Base-by-base conservation (phyloP, 2,113 vertebrate species). In the Periophthalmodon schlosseri region DNA sequence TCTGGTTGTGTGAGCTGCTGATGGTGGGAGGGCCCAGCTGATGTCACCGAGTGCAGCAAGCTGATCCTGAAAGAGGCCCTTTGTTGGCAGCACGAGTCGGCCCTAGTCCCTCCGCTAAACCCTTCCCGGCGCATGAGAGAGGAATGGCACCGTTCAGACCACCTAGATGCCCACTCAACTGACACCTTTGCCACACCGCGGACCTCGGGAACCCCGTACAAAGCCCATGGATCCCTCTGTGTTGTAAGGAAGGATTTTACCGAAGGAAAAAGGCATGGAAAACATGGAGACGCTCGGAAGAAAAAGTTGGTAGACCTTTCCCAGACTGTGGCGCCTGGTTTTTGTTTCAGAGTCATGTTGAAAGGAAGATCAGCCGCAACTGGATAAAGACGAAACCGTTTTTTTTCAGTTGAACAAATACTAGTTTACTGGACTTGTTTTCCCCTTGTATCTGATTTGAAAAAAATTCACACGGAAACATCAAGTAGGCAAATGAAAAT, bases 401-500 rank as follows among this genome's bases (percentile, higher is more conserved):
- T 36, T 20, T 39, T 80, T 60, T 68, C 33, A 67, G 73, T 76
- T 65, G 81, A 77, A 89, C 79, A 83, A 71, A 82, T 87, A 75
- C 67, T 28, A 34, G 56, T 56, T 79, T n/a, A n/a, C n/a, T 79
- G 66, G 63, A 14, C 21, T 54, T n/a, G 28, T 54, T 54, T 7
- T 16, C 52, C 52, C 7, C 52, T 39, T 58, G 70, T 71, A 20
- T 64, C 66, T 69, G 71, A 82, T 77, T 83, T 79, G 57, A 85
- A 9, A 82, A 73, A 78, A 82, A 70, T 88, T 86, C 47, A 70
- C 83, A 83, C 56, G 21, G 79, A 85, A 84, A 85, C 82, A 74
- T 84, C 89, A 86, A 83, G 78, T 85, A 94, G 93, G 92, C 95
- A 93, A 93, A 96, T 96, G 95, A 98, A 97, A 94, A 99, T 99